Percentiles rank a stretch among this genome's conserved stretches.
These are phyloP conservation scores for Sebastes goodei DNA, from an alignment of 2,797 vertebrate genomes.

Conservation along the genomic window DNA sequence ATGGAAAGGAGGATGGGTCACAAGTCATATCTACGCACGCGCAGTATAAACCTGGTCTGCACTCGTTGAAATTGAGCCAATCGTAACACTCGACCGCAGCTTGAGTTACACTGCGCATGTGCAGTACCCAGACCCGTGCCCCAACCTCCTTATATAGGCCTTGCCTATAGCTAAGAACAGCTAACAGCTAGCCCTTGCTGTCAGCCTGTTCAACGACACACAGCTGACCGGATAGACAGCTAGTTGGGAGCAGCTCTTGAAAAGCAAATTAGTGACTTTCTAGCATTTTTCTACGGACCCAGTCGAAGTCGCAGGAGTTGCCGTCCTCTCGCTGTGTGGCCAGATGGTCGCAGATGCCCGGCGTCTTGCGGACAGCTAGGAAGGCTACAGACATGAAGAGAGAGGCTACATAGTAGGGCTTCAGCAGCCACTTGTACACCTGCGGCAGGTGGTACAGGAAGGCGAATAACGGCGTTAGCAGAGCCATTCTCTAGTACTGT, in stretches of 20 bases:
- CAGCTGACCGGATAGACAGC: background rate
- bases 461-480: slow-evolving; percentile 89
- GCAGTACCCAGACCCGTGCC: no score
- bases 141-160: no score
- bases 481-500: slow-evolving; percentile 81
- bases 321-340: slow-evolving; percentile 93
- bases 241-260: rapidly evolving
- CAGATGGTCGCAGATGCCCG: slow-evolving; percentile 89
- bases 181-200: background rate
- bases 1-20: no score
- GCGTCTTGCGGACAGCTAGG: slow-evolving; percentile 89
- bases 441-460: slow-evolving; percentile 90
- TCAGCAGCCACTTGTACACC: slow-evolving; percentile 92
- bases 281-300: slow-evolving; percentile 81
- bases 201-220: no score
- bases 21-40: no score
- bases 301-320: slow-evolving; percentile 97
- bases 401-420: slow-evolving; percentile 91
- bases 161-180: background rate
- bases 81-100: no score
- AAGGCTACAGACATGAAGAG: slow-evolving; percentile 90
- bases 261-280: background rate
- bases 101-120: no score
- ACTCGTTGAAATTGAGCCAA: no score
- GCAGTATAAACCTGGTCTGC: no score